Conservation (phyloP, 2,888 invertebrate species). For the Drosophila emarginata region DNA sequence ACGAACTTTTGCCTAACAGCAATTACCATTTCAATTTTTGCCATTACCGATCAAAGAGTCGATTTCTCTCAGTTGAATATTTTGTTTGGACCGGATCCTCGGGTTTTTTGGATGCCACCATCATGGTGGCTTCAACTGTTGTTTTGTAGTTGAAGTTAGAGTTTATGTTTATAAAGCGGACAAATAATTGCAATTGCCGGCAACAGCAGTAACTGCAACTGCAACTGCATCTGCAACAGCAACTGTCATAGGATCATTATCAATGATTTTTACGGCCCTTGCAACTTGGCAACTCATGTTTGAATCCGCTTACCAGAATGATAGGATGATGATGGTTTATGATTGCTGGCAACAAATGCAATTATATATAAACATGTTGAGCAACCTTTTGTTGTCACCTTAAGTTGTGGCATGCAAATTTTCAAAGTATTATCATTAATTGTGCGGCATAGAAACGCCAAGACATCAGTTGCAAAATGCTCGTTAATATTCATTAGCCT, state of each 20-base stretch:
- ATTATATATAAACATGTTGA: constrained; percentile 17
- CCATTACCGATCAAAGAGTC: constrained; percentile 27
- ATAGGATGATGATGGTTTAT: constrained; percentile 17
- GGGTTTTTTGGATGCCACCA: background rate
- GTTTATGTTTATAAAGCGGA: constrained; percentile 17
- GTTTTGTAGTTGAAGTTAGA: constrained; percentile 3
- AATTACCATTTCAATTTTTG: constrained; percentile 46
- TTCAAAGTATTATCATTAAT: constrained; percentile 73
- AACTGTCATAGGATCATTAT: constrained; percentile 17
- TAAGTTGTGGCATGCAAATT: constrained; percentile 53
- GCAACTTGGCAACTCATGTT: constrained; percentile 13
- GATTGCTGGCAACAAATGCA: constrained; percentile 10
- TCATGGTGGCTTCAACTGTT: constrained; percentile 3
- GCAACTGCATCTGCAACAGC: constrained; percentile 4
- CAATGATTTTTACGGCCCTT: constrained; percentile 17
- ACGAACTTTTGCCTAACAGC: constrained; percentile 41
- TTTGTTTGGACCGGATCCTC: constrained; percentile 10
- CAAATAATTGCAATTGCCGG: constrained; percentile 24
- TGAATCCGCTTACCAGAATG: constrained; percentile 9
- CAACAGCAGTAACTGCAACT: background rate
- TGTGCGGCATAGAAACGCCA: constrained; percentile 32
- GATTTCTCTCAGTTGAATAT: constrained; percentile 9
- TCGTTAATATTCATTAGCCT: constrained; percentile 10
- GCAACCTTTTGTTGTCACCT: constrained; percentile 19
- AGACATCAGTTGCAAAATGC: constrained; percentile 8